Conservation (phyloP, 2,888 invertebrate species). For the Capitulum mitella region DNA sequence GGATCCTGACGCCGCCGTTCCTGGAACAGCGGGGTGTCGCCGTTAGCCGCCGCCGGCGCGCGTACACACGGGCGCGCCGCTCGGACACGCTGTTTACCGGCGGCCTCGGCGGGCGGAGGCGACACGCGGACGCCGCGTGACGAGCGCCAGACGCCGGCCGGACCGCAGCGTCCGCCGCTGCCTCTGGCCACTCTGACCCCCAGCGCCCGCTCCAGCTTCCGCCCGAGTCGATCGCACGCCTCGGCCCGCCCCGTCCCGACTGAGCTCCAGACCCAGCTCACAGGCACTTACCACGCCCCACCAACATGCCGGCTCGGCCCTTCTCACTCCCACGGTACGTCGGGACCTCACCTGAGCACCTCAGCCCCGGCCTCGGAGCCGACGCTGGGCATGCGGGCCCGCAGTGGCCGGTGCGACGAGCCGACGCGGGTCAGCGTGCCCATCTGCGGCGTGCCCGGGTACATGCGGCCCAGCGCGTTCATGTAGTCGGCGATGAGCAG, state of each 20-base stretch:
- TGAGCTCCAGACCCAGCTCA: not conserved
- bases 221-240: too few species aligned
- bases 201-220: too few species aligned
- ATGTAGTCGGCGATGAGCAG: slow-evolving; percentile 88
- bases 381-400: slow-evolving; percentile 28
- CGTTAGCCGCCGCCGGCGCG: too few species aligned
- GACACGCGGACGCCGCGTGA: too few species aligned
- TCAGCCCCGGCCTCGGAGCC: slow-evolving; percentile 32
- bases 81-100: too few species aligned
- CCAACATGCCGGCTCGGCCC: not conserved
- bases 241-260: not conserved
- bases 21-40: not conserved
- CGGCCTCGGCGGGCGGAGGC: too few species aligned
- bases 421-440: slow-evolving; percentile 36
- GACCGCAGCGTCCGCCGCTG: too few species aligned
- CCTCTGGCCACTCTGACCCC: too few species aligned
- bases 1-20: slow-evolving; percentile 6
- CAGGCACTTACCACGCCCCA: too few species aligned
- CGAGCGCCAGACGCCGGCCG: too few species aligned
- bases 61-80: too few species aligned
- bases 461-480: slow-evolving; percentile 59
- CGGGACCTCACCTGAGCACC: slow-evolving; percentile 34
- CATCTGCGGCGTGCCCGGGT: slow-evolving; percentile 35
- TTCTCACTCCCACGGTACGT: slow-evolving; percentile 28
- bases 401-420: slow-evolving; percentile 31